phyloP scores from a whole-genome alignment of 2,797 vertebrate genomes.

The Passerculus sandwichensis region DNA sequence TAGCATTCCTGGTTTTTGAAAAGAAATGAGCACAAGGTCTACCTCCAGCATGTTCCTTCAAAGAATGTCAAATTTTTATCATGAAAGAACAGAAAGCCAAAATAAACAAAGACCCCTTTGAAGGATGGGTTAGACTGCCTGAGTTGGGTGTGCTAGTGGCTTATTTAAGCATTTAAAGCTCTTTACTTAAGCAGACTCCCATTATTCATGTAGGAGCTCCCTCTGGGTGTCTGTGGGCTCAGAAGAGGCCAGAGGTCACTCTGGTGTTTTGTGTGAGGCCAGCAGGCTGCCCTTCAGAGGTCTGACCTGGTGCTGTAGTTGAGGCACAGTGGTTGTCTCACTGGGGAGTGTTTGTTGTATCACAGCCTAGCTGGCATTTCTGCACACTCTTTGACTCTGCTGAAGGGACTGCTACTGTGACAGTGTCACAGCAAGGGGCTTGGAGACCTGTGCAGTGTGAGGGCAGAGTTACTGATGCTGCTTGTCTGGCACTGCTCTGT shows the following conservation, averaged over 20 bases:
- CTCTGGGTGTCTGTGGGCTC: background rate
- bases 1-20: background rate
- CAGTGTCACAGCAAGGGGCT: accelerated
- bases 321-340: background rate
- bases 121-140: background rate
- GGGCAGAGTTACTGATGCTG: background rate
- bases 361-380: background rate
- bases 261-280: background rate
- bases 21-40: background rate
- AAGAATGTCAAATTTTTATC: background rate
- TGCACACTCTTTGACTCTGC: background rate
- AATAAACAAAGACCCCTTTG: background rate
- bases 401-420: background rate
- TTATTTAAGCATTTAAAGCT: background rate
- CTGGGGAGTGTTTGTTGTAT: background rate
- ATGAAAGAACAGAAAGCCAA: background rate
- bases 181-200: background rate
- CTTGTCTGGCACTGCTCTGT: background rate
- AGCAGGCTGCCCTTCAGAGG: background rate
- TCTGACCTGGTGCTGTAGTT: background rate
- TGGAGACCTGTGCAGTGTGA: background rate
- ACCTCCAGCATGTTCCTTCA: background rate
- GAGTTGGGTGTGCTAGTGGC: background rate
- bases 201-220: background rate
- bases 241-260: background rate